Evolutionary conservation across 2,888 invertebrate species (phyloP), one percentile per base, ranked within the genome.

Genomic region (Aproaerema taeniolella): DNA sequence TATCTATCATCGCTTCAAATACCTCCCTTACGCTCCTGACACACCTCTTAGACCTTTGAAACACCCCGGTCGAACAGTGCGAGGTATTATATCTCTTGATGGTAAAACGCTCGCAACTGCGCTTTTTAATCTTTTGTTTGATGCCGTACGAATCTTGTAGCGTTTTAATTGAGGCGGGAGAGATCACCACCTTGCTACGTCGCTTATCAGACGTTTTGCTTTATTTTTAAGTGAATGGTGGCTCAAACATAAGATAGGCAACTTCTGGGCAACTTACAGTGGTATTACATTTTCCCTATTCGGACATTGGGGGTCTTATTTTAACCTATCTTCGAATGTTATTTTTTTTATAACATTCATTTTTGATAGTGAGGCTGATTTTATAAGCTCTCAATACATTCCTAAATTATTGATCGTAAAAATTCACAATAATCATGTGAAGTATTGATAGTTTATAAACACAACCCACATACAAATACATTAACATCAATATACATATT

Each of bases 11-110:
- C 20, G 20, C 20, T 20, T 8, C 52, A 49, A 54, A 50, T 53
- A 73, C 78, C 75, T 70, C 71, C 81, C 55, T 68, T 87, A 86
- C 87, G 86, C 86, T 72, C 83, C 87, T 86, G 86, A 82, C 81
- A 71, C 59, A 53, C 61, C 73, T 81, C 81, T 83, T 72, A 66
- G 79, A 79, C 82, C 82, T 70, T 67, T 42, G 41, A 53, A 76
- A 76, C 86, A 83, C 83, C 86, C 86, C 85, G 81, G 82, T 62
- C 53, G 50, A 62, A 78, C 85, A 85, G 82, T 76, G 79, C 80
- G 85, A 82, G 82, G 55, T 61, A 58, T 41, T 57, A 44, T 29
- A 46, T 42, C 50, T 47, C 42, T 24, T 24, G 26, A 17, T 26
- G 12, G 45, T 62, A 71, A 67, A 71, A 51, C 54, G 70, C 80